Evolutionary conservation across 2,888 invertebrate genomes (phyloP), one percentile per base, ranked within the genome.

Genomic region (Lacanobia wlatinum): DNA sequence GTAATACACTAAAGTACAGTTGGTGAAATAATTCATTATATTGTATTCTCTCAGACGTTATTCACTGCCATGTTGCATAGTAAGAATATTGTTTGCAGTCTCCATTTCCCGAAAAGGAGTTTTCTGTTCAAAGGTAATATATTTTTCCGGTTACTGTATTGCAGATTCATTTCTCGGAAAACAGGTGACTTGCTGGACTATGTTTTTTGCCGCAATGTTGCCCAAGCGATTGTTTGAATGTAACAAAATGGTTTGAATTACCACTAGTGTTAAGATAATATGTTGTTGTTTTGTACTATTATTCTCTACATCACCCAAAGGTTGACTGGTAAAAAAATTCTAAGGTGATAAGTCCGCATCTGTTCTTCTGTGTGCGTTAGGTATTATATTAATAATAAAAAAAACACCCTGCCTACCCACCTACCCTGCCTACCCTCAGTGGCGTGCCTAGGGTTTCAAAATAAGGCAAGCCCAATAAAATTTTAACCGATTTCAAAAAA

Each of bases 51-150:
- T 43, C 16, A 8, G 9, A 43, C 10, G 21, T 18, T 48, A 18
- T 38, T 14, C 9, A 12, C 28, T 43, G 50, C n/a, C 28, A 21
- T 43, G 6, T 68, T 21, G 7, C 14, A 34, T 34, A 34, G 3
- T 43, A 52, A 43, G 43, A 69, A 43, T 69, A 23, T 60, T 6
- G 18, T 58, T 72, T 50, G n/a, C 1, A 73, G 34, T 43, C 21
- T 67, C 43, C 18, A 53, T 67, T 52, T 21, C 28, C 23, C 18
- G 16, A 34, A 67, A 67, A 52, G 3, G 5, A 43, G 43, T 6
- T 28, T 40, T 68, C 50, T 52, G 23, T 70, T 10, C 38, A 56
- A 46, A 28, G 3, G 23, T 55, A 28, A 56, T 40, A 58, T 40
- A 23, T 16, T 16, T 58, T 50, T 72, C 28, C 10, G 18, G 48